These are phyloP conservation scores for Scaptodrosophila lebanonensis DNA, from an alignment of 1,140 invertebrate species.

Conservation along the genomic window DNA sequence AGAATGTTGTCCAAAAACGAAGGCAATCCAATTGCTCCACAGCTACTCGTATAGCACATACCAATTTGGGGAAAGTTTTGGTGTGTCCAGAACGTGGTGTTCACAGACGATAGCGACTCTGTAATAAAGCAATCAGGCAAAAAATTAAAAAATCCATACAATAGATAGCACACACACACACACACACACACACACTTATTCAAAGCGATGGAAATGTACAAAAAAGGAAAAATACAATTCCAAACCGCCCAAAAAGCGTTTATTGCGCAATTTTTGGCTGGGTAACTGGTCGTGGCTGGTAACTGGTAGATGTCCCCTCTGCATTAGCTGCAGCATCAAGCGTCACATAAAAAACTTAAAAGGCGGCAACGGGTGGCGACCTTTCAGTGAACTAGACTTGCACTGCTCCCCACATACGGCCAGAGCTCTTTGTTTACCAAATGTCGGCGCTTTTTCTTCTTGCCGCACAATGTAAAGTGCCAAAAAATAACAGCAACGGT, in stretches of 20 bases:
- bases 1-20: not conserved
- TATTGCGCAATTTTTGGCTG: slow-evolving; percentile 32
- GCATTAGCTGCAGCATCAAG: slow-evolving; percentile 37
- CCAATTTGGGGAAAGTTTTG: too few relatives aligned
- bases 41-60: too few relatives aligned
- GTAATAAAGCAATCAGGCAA: slow-evolving; percentile 50
- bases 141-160: slow-evolving; percentile 46
- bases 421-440: slow-evolving; percentile 44
- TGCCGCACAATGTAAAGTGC: slow-evolving; percentile 30
- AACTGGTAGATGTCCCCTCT: not conserved
- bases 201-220: not conserved
- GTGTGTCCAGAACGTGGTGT: not conserved
- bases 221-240: slow-evolving; percentile 15
- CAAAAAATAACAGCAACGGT: slow-evolving; percentile 28
- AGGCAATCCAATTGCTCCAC: not conserved
- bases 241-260: slow-evolving; percentile 20
- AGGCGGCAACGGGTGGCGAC: slow-evolving; percentile 1
- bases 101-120: slow-evolving; percentile 6
- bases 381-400: slow-evolving; percentile 10
- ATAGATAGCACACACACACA: slow-evolving; percentile 17
- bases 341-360: slow-evolving; percentile 25
- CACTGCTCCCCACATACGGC: not conserved
- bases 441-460: slow-evolving; percentile 37
- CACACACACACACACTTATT: slow-evolving; percentile 17
- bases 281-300: slow-evolving; percentile 17